Evolutionary conservation across 2,113 vertebrate species (phyloP).

Genomic region (Odontesthes bonariensis): DNA sequence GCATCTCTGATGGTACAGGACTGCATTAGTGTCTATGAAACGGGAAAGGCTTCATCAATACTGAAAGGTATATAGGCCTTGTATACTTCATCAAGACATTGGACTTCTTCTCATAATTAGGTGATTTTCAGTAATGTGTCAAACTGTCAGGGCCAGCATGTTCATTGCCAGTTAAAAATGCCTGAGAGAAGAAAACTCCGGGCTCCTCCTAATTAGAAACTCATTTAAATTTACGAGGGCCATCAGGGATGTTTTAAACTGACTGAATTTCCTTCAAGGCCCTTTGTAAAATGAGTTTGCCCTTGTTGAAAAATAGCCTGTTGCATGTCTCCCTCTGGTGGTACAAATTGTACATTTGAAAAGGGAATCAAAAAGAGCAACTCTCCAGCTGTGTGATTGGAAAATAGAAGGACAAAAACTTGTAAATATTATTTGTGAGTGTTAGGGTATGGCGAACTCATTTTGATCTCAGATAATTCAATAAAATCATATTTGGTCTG

Average conservation of each 20-base stretch:
- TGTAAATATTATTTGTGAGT: too few relatives aligned
- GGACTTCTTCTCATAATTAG: slow-evolving; percentile 59
- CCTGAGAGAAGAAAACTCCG: slow-evolving; percentile 61
- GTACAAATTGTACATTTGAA: neutral
- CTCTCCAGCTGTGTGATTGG: neutral
- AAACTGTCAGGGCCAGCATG: slow-evolving; percentile 51
- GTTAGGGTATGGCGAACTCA: too few relatives aligned
- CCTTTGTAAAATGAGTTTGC: neutral
- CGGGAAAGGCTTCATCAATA: too few relatives aligned
- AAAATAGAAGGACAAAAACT: too few relatives aligned
- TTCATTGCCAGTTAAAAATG: slow-evolving; percentile 50
- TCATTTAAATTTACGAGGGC: slow-evolving; percentile 65
- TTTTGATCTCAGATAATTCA: too few relatives aligned
- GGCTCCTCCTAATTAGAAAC: slow-evolving; percentile 67
- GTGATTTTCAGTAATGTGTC: slow-evolving; percentile 69
- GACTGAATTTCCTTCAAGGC: slow-evolving; percentile 19
- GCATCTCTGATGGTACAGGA: too few relatives aligned
- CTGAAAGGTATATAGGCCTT: too few relatives aligned
- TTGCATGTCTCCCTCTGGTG: slow-evolving; percentile 69
- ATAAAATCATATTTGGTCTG: too few relatives aligned
- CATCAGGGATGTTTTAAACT: slow-evolving; percentile 39
- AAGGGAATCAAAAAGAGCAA: too few relatives aligned
- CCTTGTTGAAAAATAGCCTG: neutral
- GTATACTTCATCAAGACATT: neutral
- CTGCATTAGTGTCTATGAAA: too few relatives aligned